A percentile compares a stretch with the other conserved stretches of the same genome.
Evolutionary conservation across 2,888 invertebrate genomes (phyloP).

Genomic region (Nomada flava): DNA sequence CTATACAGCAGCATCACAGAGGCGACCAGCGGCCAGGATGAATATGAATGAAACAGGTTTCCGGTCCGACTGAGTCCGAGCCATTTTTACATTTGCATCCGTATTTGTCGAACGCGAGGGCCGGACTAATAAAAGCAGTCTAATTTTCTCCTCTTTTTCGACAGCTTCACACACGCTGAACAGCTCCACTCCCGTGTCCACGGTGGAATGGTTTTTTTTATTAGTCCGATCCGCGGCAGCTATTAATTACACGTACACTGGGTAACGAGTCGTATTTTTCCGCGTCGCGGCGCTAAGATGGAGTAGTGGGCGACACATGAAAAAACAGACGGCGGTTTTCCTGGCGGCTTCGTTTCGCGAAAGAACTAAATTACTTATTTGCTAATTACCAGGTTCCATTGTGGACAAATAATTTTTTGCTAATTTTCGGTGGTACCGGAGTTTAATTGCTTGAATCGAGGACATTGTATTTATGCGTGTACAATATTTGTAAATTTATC

Average conservation of each 20-base stretch:
- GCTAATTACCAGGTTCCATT: constrained; percentile 20
- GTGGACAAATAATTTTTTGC: background rate
- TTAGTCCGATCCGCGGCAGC: constrained; percentile 34
- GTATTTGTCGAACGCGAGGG: constrained; percentile 70
- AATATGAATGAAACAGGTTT: constrained; percentile 77
- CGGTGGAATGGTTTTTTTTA: constrained; percentile 48
- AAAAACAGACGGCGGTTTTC: background rate
- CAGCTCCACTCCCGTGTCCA: background rate
- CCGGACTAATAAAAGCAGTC: constrained; percentile 68
- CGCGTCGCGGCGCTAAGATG: constrained; percentile 7
- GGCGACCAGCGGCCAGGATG: constrained; percentile 61
- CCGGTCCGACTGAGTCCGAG: constrained; percentile 71
- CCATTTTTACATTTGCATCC: constrained; percentile 72
- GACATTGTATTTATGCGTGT: too few species aligned
- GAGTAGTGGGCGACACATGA: background rate
- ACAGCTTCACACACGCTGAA: constrained; percentile 56
- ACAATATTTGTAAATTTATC: too few species aligned
- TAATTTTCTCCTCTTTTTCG: constrained; percentile 71
- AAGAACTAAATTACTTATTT: constrained; percentile 2
- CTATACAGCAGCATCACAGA: constrained; percentile 64
- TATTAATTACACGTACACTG: constrained; percentile 49
- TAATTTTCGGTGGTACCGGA: background rate
- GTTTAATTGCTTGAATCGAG: background rate
- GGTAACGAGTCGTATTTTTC: constrained; percentile 50
- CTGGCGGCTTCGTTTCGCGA: background rate